Conservation (phyloP, 2,888 invertebrate species). For the Rhopalosiphum nymphaeae region DNA sequence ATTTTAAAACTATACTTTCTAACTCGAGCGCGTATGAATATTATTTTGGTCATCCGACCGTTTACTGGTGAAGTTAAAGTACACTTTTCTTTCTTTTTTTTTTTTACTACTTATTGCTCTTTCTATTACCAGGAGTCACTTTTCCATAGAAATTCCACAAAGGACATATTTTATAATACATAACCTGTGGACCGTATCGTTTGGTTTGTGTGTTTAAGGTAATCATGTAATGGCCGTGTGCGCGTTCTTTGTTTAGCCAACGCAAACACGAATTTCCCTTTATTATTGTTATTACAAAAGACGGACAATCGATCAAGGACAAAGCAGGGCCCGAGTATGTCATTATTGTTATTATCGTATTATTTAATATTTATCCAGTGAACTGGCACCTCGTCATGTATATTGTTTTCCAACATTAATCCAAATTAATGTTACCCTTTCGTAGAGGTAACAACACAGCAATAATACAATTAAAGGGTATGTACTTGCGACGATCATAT, state of each 20-base stretch:
- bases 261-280: slow-evolving; percentile 60
- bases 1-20: background rate
- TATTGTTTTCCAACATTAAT: slow-evolving; percentile 60
- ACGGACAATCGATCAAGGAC: slow-evolving; percentile 63
- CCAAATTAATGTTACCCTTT: slow-evolving; percentile 62
- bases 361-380: slow-evolving; percentile 63
- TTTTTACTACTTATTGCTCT: background rate
- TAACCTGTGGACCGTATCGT: slow-evolving; percentile 64
- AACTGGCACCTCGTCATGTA: slow-evolving; percentile 46
- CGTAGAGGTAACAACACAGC: background rate
- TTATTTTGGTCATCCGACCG: background rate
- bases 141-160: slow-evolving; percentile 44
- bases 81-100: background rate
- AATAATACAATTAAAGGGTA: slow-evolving; percentile 35
- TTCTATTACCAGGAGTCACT: background rate
- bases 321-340: slow-evolving; percentile 34
- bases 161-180: slow-evolving; percentile 58
- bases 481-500: background rate
- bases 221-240: slow-evolving; percentile 63
- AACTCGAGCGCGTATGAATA: background rate
- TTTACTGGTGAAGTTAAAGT: background rate
- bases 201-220: slow-evolving; percentile 65
- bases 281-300: slow-evolving; percentile 63
- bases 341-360: slow-evolving; percentile 64
- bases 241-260: slow-evolving; percentile 50